Percentiles rank a stretch among this genome's conserved stretches.
Evolutionary conservation across 2,888 invertebrate species (phyloP).

Genomic region (Diarsia rubi): DNA sequence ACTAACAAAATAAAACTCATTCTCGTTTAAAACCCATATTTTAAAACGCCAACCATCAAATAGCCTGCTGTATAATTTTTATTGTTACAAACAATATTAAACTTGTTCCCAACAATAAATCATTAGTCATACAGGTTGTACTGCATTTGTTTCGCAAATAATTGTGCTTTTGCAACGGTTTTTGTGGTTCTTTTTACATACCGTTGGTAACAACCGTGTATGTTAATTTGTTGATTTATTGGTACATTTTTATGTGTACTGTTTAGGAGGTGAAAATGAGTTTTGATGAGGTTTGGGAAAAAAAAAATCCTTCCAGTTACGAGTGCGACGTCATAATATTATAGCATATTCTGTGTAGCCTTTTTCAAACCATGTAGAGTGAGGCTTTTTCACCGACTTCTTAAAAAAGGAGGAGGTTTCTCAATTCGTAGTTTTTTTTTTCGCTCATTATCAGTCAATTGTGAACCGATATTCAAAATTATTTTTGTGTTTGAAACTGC

Average conservation of each 20-base stretch:
- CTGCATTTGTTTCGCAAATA: constrained; percentile 46
- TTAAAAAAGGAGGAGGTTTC: no score
- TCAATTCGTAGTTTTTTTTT: no score
- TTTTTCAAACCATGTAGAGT: no score
- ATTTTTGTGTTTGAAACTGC: no score
- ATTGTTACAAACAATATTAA: constrained; percentile 49
- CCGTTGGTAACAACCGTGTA: background rate
- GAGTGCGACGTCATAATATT: no score
- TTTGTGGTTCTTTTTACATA: constrained; percentile 16
- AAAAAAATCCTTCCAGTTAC: background rate
- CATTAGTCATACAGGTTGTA: constrained; percentile 25
- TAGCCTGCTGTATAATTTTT: constrained; percentile 48
- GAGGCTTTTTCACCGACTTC: no score
- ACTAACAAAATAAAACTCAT: background rate
- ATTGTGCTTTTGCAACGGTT: constrained; percentile 3
- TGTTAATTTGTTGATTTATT: constrained; percentile 15
- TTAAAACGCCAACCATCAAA: constrained; percentile 41
- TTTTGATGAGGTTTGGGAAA: background rate
- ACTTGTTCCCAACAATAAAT: constrained; percentile 32
- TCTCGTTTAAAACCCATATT: constrained; percentile 31
- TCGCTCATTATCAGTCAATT: no score
- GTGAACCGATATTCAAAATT: no score
- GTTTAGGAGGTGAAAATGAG: background rate
- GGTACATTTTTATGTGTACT: background rate
- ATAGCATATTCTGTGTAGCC: no score